These are phyloP conservation scores for Sialia sialis DNA, from an alignment of 2,113 vertebrate genomes.

Conservation along the genomic window DNA sequence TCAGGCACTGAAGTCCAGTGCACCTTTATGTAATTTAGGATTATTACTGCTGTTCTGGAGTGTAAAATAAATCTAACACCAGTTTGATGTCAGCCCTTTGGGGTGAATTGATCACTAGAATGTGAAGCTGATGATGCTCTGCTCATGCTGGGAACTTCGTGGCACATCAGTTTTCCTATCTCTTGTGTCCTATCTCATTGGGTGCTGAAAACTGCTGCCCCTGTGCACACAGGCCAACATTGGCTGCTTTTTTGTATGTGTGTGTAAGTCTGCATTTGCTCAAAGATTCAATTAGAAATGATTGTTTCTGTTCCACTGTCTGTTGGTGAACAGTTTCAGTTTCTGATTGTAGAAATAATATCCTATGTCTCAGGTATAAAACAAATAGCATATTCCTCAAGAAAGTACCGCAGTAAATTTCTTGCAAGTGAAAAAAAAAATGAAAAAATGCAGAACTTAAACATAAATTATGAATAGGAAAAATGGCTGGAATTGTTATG, in stretches of 20 bases:
- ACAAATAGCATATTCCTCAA: rapidly evolving
- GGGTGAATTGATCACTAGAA: background rate
- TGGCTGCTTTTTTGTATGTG: background rate
- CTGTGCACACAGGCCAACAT: background rate
- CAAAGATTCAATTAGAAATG: background rate
- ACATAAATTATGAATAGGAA: background rate
- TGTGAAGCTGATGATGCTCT: background rate
- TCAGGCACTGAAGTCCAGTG: background rate
- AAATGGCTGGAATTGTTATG: background rate
- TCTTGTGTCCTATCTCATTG: background rate
- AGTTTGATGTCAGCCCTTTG: background rate
- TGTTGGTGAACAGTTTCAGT: background rate
- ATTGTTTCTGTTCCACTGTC: background rate
- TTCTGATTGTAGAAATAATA: background rate
- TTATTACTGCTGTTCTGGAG: conserved; percentile 1
- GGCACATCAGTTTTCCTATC: background rate
- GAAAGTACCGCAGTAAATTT: background rate
- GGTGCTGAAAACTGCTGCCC: background rate
- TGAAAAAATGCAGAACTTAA: background rate
- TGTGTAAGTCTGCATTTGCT: background rate
- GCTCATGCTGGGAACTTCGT: background rate
- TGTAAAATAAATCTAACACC: background rate
- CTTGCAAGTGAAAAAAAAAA: background rate
- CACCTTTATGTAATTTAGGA: background rate
- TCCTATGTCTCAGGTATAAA: background rate